These are phyloP conservation scores for Athene cunicularia DNA, from an alignment of 2,113 vertebrate genomes.

Conservation along the genomic window DNA sequence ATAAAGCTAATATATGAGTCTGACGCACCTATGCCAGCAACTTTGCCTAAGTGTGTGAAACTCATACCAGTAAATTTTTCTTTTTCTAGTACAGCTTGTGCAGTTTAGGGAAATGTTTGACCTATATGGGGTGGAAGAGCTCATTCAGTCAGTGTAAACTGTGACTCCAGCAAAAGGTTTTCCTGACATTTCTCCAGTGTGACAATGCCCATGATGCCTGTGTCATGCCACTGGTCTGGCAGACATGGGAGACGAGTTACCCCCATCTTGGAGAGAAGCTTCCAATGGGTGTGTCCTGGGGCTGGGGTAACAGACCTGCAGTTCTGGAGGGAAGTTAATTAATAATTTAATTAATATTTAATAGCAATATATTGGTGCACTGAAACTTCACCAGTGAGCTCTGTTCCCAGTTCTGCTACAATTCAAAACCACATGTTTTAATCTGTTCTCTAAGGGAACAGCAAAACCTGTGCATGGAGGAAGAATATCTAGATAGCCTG, in stretches of 20 bases:
- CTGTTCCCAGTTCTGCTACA: background rate
- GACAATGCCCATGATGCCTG: background rate
- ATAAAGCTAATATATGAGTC: background rate
- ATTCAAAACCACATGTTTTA: background rate
- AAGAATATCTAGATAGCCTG: background rate
- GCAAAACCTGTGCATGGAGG: background rate
- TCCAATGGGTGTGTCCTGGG: background rate
- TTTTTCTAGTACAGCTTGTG: background rate
- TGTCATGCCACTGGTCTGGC: background rate
- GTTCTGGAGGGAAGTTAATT: background rate
- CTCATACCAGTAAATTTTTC: background rate
- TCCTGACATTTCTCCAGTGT: background rate
- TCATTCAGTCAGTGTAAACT: background rate
- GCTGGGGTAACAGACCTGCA: background rate
- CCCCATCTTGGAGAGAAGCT: background rate
- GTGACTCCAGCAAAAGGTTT: background rate
- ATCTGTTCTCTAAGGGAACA: background rate
- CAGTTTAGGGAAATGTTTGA: background rate
- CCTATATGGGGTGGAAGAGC: rapidly evolving
- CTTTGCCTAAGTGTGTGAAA: background rate
- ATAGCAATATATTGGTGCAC: background rate
- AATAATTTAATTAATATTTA: background rate
- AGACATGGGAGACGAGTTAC: background rate
- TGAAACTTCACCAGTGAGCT: background rate
- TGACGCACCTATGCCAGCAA: background rate